These are phyloP conservation scores for Argynnis bischoffii DNA, from an alignment of 2,888 invertebrate species.

Conservation along the genomic window DNA sequence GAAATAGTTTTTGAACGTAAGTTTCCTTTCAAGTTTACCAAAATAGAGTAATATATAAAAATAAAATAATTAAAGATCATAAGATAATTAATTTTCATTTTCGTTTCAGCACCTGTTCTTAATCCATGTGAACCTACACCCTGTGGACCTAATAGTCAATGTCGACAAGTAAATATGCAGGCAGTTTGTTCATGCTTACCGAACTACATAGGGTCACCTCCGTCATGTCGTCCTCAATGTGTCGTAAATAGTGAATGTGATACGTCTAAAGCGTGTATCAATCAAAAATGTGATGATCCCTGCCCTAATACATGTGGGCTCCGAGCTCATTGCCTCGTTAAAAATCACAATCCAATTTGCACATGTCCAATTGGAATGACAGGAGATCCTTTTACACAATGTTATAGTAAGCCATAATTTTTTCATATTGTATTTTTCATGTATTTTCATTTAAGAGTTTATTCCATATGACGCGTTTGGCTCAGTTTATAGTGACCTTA, in stretches of 20 bases:
- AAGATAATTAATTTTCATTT: not conserved
- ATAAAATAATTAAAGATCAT: not conserved
- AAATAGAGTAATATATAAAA: not conserved
- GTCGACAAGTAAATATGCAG: conserved; percentile 89
- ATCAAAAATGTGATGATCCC: conserved; percentile 93
- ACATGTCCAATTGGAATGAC: conserved; percentile 92
- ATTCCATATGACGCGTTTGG: too few species aligned
- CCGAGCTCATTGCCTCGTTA: conserved; percentile 90
- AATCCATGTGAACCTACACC: conserved; percentile 93
- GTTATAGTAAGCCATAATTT: conserved; percentile 79
- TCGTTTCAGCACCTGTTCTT: conserved; percentile 66
- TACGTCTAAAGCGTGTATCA: conserved; percentile 90
- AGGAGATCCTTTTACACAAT: conserved; percentile 93
- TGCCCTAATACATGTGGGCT: conserved; percentile 94
- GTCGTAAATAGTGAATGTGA: conserved; percentile 94
- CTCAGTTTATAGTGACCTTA: too few species aligned
- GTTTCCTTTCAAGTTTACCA: conserved; percentile 27
- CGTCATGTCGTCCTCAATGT: conserved; percentile 92
- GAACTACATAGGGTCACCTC: conserved; percentile 90
- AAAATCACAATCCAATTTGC: conserved; percentile 94
- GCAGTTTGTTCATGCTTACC: conserved; percentile 93
- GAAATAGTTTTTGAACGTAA: conserved; percentile 76
- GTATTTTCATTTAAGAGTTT: conserved; percentile 50
- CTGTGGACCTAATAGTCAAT: conserved; percentile 94
- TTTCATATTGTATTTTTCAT: conserved; percentile 50